phyloP scores from a whole-genome alignment of 2,113 vertebrate genomes.

The Atlantisia rogersi region DNA sequence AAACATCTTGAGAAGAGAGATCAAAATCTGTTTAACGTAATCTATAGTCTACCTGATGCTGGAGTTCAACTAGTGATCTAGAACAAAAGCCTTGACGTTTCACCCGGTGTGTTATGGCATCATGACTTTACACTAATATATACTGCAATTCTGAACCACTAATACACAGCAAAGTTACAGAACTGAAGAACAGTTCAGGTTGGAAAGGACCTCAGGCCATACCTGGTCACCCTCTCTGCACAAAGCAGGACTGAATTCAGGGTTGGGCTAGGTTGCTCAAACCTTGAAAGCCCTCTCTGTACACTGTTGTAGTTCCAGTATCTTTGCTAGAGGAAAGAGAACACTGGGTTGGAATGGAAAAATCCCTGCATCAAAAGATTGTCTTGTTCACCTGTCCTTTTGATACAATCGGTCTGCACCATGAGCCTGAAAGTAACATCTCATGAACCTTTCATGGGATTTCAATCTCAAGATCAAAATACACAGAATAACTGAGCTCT shows the following conservation, averaged over 20 bases:
- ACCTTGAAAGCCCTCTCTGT: neutral
- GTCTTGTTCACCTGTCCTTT: neutral
- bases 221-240: neutral
- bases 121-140: neutral
- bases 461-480: neutral
- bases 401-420: neutral
- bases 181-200: neutral
- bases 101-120: neutral
- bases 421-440: neutral
- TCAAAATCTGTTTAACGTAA: neutral
- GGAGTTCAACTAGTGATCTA: neutral
- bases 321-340: neutral
- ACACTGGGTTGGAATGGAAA: neutral
- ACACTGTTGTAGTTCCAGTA: accelerated
- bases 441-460: neutral
- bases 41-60: neutral
- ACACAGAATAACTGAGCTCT: neutral
- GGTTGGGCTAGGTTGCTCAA: neutral
- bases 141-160: neutral
- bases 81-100: neutral
- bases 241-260: neutral
- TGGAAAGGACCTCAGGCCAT: neutral
- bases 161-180: neutral
- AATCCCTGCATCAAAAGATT: neutral
- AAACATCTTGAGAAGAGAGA: neutral